Conservation (phyloP, 2,113 vertebrate genomes). For the Esox niger region DNA sequence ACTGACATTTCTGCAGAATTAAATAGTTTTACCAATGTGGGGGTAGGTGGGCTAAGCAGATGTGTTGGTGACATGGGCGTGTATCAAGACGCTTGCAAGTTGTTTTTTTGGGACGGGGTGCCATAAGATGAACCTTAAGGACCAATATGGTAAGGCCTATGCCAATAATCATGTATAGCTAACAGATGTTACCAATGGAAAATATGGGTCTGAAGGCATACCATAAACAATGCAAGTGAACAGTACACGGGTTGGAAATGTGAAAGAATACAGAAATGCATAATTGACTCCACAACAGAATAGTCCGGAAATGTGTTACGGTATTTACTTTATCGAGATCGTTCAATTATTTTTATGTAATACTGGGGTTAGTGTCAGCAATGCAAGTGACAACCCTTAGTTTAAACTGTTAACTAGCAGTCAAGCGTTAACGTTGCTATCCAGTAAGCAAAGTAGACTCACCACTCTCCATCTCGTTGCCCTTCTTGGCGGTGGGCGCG, state of each 20-base stretch:
- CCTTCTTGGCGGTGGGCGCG: constrained; percentile 88
- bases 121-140: not conserved
- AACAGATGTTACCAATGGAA: not conserved
- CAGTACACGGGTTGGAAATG: not conserved
- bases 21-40: too few relatives aligned
- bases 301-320: too few relatives aligned
- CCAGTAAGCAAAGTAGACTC: constrained; percentile 49
- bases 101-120: not conserved
- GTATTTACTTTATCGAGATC: too few relatives aligned
- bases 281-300: too few relatives aligned
- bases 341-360: too few relatives aligned
- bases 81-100: not conserved
- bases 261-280: not conserved
- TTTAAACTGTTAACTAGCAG: constrained; percentile 52
- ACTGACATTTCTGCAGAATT: not conserved
- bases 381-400: constrained; percentile 32
- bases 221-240: not conserved
- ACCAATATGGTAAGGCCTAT: not conserved
- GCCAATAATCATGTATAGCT: not conserved
- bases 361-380: not conserved
- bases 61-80: not conserved
- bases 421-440: constrained; percentile 9
- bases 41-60: not conserved
- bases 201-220: not conserved
- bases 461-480: constrained; percentile 90